Percentiles rank a stretch among this genome's conserved stretches.
Conservation (phyloP, 1,140 invertebrate genomes). For the Drosophila sp. region DNA sequence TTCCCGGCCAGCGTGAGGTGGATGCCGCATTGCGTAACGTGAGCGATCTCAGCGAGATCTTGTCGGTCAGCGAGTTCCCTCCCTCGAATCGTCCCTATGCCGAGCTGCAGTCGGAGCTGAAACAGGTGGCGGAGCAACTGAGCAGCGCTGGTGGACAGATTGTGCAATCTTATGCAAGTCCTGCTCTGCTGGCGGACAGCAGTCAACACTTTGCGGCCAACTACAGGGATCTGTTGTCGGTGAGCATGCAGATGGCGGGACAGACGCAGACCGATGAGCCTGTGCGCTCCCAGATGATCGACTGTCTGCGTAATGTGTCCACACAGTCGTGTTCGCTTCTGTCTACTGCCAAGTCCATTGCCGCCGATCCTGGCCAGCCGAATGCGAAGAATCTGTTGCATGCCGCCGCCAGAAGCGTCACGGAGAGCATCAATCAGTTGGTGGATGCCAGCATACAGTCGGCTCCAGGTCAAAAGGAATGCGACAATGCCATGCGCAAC, state of each 20-base stretch:
- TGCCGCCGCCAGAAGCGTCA: constrained; percentile 94
- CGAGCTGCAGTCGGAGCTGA: constrained; percentile 94
- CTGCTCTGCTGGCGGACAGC: constrained; percentile 89
- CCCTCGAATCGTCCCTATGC: constrained; percentile 90
- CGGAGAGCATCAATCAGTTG: constrained; percentile 96
- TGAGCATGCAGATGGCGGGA: constrained; percentile 93
- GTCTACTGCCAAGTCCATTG: constrained; percentile 94
- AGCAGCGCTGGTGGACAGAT: constrained; percentile 93
- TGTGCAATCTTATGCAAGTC: constrained; percentile 88
- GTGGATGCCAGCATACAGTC: constrained; percentile 93
- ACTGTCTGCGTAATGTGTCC: constrained; percentile 94
- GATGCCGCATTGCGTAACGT: constrained; percentile 94
- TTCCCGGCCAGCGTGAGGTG: constrained; percentile 95
- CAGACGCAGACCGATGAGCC: constrained; percentile 89
- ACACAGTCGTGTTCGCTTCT: constrained; percentile 95
- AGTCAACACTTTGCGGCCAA: constrained; percentile 91
- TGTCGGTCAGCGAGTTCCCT: constrained; percentile 90
- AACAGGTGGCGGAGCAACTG: constrained; percentile 91
- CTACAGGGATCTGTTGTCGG: constrained; percentile 91
- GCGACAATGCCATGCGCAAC: constrained; percentile 97
- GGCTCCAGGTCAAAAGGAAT: constrained; percentile 97
- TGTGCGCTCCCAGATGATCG: constrained; percentile 91
- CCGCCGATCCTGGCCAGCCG: constrained; percentile 94
- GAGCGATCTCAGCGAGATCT: constrained; percentile 89
- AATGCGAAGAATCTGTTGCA: constrained; percentile 95